Evolutionary conservation across 2,113 vertebrate genomes (phyloP), one percentile per base, ranked within the genome.

Genomic region (Rhinopithecus roxellana): DNA sequence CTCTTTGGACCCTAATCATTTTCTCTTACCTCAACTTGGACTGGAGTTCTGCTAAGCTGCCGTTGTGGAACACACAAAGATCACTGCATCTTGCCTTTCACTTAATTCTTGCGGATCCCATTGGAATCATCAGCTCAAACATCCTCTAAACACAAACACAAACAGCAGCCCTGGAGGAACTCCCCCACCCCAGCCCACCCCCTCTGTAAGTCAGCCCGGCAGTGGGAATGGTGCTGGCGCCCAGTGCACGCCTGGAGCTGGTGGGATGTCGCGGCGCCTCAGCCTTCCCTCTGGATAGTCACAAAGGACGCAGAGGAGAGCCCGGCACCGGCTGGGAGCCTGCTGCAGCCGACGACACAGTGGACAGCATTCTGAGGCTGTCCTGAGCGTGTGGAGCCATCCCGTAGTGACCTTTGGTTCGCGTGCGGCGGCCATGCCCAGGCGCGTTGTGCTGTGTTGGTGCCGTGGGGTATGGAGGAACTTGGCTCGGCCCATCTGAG

Each of bases 1-100:
- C 95, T 98, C 98, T 99, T 98, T 98, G 98, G 98, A 98, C 94
- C 98, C 98, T 98, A 97, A 97, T 97, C 95, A 91, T 98, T 98
- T 98, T 98, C 98, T 99, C 88, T 98, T 98, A 92, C 98, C 95
- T 98, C 98, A 95, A 75, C 98, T 95, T 82, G 98, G 98, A 98
- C 88, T 97, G 98, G 98, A 98, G 97, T 83, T 97, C 98, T 98
- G 98, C 98, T 97, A 59, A 96, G 87, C 95, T 97, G 97, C 98
- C 95, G 79, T 92, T 97, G 97, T 93, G 98, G 98, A 97, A 92
- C 30, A 30, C 98, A 98, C 98, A 98, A 97, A 95, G 96, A 95
- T 95, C 96, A 77, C 98, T 94, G 95, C 97, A 4, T 25, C 94
- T 67, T 52, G 89, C 17, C 94, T 98, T 97, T 97, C 97, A 96